Evolutionary conservation across 2,797 vertebrate species (phyloP), one percentile per base, ranked within the genome.

Genomic region (Taeniopygia guttata): DNA sequence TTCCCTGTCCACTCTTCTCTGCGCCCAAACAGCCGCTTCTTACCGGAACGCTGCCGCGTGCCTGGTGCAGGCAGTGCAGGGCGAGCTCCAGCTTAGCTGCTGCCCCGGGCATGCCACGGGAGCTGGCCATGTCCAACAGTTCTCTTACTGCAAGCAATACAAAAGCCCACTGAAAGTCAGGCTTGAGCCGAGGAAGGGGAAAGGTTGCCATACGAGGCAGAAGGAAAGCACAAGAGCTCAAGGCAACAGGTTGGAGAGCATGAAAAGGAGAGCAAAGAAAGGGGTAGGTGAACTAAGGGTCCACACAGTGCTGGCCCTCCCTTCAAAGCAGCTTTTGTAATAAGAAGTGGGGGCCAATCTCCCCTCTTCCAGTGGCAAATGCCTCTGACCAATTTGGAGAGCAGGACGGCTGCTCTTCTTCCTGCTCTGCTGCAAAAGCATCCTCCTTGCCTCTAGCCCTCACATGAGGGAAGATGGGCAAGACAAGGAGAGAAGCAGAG

Each of bases 401-500:
- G 23, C 19, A n/a, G 26, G 16, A 11, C 40, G 23, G 19, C 10
- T n/a, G 32, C 10, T 36, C 21, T 27, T 32, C 51, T 14, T 11
- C 21, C 29, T 38, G 40, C 29, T 45, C 16, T 16, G 13, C 26
- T 38, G 9, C 49, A 27, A 19, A 20, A 73, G 1, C n/a, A n/a
- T 16, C 34, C 51, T 73, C 34, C 30, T 73, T 48, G 8, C 49
- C 34, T 48, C 25, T 11, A 30, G 13, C 13, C 3, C 34, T 46
- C 5, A 5, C 13, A 13, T 1, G 1, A 1, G 7, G 30, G 29
- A 55, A 55, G 49, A 48, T 4, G 40, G 29, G 19, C 1, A 1
- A 20, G 42, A 34, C 13, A 29, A 54, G 42, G 29, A 46, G 29
- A 42, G 25, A 10, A 48, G 68, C 8, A 8, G 30, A 34, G 30